Evolutionary conservation across 2,797 vertebrate genomes (phyloP).

Genomic region (Loris lydekkerianus): DNA sequence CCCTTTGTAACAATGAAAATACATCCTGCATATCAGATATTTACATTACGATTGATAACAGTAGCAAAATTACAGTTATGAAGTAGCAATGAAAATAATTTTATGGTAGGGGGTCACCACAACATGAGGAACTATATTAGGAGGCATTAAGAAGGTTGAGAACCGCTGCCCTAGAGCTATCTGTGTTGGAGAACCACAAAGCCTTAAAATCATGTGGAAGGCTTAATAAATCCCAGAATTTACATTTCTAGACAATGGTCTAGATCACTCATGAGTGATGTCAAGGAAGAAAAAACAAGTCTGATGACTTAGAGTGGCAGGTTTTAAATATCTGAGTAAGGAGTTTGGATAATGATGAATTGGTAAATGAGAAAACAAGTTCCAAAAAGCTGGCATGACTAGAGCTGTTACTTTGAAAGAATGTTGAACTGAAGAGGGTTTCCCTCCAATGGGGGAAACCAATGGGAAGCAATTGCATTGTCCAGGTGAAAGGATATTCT

Average conservation of each 20-base stretch:
- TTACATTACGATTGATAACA: too few relatives aligned
- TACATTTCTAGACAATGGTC: background rate
- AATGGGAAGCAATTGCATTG: fast-evolving
- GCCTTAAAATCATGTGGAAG: background rate
- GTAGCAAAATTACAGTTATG: too few relatives aligned
- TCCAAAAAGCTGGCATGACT: background rate
- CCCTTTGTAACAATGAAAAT: too few relatives aligned
- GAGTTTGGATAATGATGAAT: background rate
- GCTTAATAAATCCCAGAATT: background rate
- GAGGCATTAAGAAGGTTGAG: too few relatives aligned
- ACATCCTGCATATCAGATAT: too few relatives aligned
- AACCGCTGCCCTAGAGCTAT: background rate
- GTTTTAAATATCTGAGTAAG: background rate
- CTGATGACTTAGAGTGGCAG: background rate
- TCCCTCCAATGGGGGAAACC: background rate
- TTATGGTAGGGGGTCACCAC: too few relatives aligned
- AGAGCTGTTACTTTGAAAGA: background rate
- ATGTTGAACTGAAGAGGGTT: background rate
- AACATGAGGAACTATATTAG: too few relatives aligned
- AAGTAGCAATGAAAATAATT: too few relatives aligned
- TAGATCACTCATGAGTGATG: background rate
- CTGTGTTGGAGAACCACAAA: background rate
- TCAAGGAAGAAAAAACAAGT: background rate
- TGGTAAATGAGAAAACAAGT: background rate
- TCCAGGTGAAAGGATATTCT: background rate